phyloP scores from a whole-genome alignment of 2,113 vertebrate species.

The Erinaceus europaeus region DNA sequence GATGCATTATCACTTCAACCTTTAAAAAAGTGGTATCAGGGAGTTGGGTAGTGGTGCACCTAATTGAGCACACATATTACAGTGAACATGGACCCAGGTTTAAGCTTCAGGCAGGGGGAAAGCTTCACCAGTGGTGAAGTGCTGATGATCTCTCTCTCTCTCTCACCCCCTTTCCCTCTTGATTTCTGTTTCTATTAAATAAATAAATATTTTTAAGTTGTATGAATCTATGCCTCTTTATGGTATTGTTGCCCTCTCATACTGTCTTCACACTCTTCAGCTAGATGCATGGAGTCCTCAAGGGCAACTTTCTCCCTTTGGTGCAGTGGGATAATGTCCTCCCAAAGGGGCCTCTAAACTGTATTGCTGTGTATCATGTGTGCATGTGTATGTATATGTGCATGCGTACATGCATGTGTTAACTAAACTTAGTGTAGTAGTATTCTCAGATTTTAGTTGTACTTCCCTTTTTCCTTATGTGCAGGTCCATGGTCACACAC shows the following conservation, averaged over 20 bases:
- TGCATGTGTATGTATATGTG: not conserved
- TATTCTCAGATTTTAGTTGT: not conserved
- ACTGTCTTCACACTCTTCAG: not conserved
- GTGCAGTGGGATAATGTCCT: not conserved
- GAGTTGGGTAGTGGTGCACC: no score
- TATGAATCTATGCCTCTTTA: rapidly evolving
- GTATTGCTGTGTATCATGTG: no score
- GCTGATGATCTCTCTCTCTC: no score
- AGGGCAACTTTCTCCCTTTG: rapidly evolving
- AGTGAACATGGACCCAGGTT: no score
- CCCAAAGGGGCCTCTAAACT: not conserved
- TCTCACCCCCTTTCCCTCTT: no score
- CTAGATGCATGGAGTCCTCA: rapidly evolving
- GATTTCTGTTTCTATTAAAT: no score
- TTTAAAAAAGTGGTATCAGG: no score
- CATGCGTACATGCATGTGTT: not conserved
- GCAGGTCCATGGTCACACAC: not conserved
- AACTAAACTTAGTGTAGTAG: not conserved
- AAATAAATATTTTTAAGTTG: no score
- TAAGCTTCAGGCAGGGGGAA: no score
- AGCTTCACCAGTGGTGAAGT: no score
- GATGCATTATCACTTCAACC: no score
- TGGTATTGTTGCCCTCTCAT: rapidly evolving
- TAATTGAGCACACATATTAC: no score
- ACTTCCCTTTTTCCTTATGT: not conserved